Conservation (phyloP, 2,888 invertebrate species). For the Diadegma fenestrale region DNA sequence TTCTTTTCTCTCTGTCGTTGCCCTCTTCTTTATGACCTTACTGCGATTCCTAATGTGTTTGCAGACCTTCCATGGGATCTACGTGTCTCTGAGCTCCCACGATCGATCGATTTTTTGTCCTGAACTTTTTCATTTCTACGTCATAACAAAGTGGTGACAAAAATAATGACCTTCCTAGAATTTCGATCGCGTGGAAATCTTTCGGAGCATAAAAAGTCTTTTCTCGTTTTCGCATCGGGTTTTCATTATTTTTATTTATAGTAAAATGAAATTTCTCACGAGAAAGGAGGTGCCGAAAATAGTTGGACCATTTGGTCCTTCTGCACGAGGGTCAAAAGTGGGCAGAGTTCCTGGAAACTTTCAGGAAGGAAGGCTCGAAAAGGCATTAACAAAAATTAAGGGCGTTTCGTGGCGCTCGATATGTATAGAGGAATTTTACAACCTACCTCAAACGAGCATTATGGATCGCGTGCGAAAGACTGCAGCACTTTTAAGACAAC, state of each 20-base stretch:
- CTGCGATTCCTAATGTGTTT: constrained; percentile 2
- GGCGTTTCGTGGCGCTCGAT: constrained; percentile 25
- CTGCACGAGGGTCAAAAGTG: constrained; percentile 34
- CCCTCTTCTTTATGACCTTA: neutral
- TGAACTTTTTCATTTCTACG: neutral
- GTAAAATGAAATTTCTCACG: neutral
- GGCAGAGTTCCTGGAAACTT: constrained; percentile 31
- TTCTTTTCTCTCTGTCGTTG: constrained; percentile 12
- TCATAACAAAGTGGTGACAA: neutral
- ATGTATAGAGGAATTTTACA: constrained; percentile 38
- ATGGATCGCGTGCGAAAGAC: constrained; percentile 58
- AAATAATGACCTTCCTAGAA: neutral
- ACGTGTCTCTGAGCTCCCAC: constrained; percentile 6
- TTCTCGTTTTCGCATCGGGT: neutral
- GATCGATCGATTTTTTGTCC: neutral
- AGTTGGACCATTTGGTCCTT: constrained; percentile 33
- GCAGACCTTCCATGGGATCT: constrained; percentile 7
- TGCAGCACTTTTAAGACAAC: constrained; percentile 35
- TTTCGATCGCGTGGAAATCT: neutral
- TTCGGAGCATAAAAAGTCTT: neutral
- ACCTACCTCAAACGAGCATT: constrained; percentile 62
- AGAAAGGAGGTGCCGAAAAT: neutral
- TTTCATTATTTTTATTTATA: neutral
- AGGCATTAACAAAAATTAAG: constrained; percentile 23
- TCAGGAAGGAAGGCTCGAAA: neutral